phyloP scores from a whole-genome alignment of 2,113 vertebrate species.

The Scartelaos histophorus region DNA sequence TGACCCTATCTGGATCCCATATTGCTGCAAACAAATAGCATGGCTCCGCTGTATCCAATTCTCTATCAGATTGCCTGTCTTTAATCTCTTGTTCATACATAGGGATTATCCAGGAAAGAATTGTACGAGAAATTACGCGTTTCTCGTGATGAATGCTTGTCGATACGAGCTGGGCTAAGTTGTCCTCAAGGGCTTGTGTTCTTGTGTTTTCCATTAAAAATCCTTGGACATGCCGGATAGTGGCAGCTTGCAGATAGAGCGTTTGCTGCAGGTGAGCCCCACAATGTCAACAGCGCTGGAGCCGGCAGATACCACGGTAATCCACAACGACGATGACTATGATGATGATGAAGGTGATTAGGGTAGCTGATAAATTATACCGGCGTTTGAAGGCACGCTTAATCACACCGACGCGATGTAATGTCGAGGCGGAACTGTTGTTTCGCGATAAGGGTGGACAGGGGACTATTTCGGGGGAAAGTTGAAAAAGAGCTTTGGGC shows the following conservation, averaged over 20 bases:
- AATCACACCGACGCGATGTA: constrained; percentile 1
- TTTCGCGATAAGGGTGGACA: constrained; percentile 15
- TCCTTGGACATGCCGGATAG: constrained; percentile 13
- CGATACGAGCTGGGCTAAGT: constrained; percentile 16
- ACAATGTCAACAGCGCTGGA: constrained; percentile 46
- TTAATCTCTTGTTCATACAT: constrained; percentile 66
- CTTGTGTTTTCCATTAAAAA: constrained; percentile 26
- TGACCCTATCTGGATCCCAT: constrained; percentile 43
- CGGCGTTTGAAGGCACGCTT: constrained; percentile 25
- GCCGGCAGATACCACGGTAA: constrained; percentile 38
- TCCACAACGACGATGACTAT: constrained; percentile 6
- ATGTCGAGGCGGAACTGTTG: constrained; percentile 6
- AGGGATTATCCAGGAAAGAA: constrained; percentile 62
- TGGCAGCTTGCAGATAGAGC: constrained; percentile 11
- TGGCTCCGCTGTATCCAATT: constrained; percentile 39
- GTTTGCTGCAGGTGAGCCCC: constrained; percentile 45
- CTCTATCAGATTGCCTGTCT: constrained; percentile 53
- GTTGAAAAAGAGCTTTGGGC: background rate
- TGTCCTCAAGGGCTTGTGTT: constrained; percentile 1
- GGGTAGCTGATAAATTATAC: constrained; percentile 20
- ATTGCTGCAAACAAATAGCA: constrained; percentile 48
- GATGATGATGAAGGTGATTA: constrained; percentile 16
- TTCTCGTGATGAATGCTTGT: constrained; percentile 51
- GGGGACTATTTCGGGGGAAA: background rate
- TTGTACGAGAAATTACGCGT: constrained; percentile 51